phyloP scores from a whole-genome alignment of 2,888 invertebrate species.

The Brenthis hecate region DNA sequence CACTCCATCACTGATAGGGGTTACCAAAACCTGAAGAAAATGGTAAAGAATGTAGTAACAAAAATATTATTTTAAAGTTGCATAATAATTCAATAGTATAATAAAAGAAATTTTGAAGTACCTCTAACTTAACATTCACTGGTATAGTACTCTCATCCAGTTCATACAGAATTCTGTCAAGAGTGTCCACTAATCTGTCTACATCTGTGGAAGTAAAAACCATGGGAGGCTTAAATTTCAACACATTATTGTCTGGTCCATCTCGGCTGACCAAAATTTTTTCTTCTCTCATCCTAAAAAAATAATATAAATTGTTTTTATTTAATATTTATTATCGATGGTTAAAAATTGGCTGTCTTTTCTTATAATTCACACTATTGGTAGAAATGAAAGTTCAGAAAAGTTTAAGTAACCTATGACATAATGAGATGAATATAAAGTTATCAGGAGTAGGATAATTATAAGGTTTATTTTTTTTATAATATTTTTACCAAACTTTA shows the following conservation, averaged over 20 bases:
- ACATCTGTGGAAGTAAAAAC: conserved; percentile 91
- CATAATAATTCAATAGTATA: not conserved
- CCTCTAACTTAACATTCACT: conserved; percentile 70
- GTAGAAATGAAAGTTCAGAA: no score
- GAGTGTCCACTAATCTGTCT: conserved; percentile 86
- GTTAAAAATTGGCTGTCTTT: no score
- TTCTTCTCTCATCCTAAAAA: conserved; percentile 88
- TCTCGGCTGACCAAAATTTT: conserved; percentile 94
- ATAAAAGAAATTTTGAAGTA: conserved; percentile 40
- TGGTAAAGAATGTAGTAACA: not conserved
- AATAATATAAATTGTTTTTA: not conserved
- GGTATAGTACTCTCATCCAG: conserved; percentile 71
- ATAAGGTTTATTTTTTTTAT: no score
- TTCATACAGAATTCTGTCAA: conserved; percentile 87
- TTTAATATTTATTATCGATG: no score
- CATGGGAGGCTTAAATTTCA: conserved; percentile 98
- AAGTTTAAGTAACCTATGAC: no score
- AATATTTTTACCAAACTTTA: no score
- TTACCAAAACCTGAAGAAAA: conserved; percentile 63
- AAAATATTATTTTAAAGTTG: not conserved
- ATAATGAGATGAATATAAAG: no score
- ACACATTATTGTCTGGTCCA: conserved; percentile 94
- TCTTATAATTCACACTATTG: no score
- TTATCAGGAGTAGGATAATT: no score
- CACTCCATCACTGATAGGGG: conserved; percentile 59